Percentiles rank a stretch among this genome's conserved stretches.
Evolutionary conservation across 2,113 vertebrate genomes (phyloP).

Genomic region (Rhinoderma darwinii): DNA sequence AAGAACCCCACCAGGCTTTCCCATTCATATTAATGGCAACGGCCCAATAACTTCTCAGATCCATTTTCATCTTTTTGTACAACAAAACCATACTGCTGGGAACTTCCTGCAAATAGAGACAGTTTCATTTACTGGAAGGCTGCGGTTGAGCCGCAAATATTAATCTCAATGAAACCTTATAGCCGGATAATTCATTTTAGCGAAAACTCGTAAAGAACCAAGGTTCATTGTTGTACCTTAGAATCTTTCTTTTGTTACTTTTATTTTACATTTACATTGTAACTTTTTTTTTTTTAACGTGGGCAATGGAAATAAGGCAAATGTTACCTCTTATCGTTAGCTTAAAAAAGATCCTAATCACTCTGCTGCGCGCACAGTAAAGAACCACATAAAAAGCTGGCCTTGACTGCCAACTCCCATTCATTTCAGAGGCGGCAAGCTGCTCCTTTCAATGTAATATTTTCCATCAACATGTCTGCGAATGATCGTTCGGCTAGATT

Average conservation of each 20-base stretch:
- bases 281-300: neutral
- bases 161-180: conserved; percentile 35
- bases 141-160: conserved; percentile 29
- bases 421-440: conserved; percentile 74
- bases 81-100: conserved; percentile 47
- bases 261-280: neutral
- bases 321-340: conserved; percentile 51
- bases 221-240: neutral
- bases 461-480: conserved; percentile 68
- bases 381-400: conserved; percentile 69
- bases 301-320: conserved; percentile 13
- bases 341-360: conserved; percentile 53
- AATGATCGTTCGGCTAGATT: conserved; percentile 61
- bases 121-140: conserved; percentile 34
- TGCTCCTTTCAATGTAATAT: conserved; percentile 70
- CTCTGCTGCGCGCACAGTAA: conserved; percentile 16
- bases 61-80: conserved; percentile 34
- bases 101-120: conserved; percentile 31
- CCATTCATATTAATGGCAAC: conserved; percentile 60
- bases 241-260: neutral
- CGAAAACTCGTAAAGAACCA: neutral
- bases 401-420: conserved; percentile 78
- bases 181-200: conserved; percentile 5
- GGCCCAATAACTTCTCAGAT: conserved; percentile 57
- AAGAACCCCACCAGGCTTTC: conserved; percentile 47